Conservation (phyloP, 1,140 invertebrate species). For the Matsumurasca onukii region DNA sequence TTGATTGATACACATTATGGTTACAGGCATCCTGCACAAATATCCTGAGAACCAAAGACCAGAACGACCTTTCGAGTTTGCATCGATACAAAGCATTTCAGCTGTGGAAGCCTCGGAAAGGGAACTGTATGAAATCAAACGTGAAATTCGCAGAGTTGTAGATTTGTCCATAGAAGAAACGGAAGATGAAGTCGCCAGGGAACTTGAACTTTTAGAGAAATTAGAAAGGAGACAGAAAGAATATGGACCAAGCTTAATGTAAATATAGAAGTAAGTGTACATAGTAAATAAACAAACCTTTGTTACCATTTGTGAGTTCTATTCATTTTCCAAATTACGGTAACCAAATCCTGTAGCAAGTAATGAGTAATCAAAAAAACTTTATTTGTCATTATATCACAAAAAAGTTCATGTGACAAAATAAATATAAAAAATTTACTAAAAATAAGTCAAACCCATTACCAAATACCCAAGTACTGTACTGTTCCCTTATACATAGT, state of each 20-base stretch:
- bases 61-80: slow-evolving; percentile 65
- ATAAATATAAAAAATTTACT: no score
- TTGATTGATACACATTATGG: no score
- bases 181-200: slow-evolving; percentile 1
- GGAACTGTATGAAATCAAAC: slow-evolving; percentile 56
- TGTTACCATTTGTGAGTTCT: no score
- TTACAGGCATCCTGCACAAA: slow-evolving; percentile 50
- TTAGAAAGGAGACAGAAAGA: slow-evolving; percentile 30
- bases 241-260: slow-evolving; percentile 32
- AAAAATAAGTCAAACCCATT: no score
- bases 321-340: no score
- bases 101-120: slow-evolving; percentile 52
- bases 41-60: slow-evolving; percentile 68
- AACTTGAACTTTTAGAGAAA: slow-evolving; percentile 32
- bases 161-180: slow-evolving; percentile 53
- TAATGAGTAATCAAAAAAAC: no score
- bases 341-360: no score
- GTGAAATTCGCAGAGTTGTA: slow-evolving; percentile 54
- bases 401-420: no score
- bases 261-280: background rate
- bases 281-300: no score
- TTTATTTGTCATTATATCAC: no score
- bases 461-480: no score
- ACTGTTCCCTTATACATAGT: no score
- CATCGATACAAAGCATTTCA: slow-evolving; percentile 65